Conservation (phyloP, 2,888 invertebrate genomes). For the Lasioglossum calceatum region DNA sequence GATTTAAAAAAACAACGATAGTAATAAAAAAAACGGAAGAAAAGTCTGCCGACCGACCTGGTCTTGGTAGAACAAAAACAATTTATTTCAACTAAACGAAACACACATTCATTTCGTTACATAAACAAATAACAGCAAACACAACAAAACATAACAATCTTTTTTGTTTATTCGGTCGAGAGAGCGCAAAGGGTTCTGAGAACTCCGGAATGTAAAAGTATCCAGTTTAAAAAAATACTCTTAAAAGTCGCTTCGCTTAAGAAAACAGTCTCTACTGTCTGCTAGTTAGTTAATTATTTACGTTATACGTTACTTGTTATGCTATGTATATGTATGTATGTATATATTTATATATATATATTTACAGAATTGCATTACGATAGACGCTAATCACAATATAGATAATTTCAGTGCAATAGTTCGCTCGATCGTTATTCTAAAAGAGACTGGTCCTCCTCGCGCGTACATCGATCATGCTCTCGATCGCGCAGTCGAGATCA, state of each 20-base stretch:
- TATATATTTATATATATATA: constrained; percentile 11
- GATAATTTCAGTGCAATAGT: constrained; percentile 56
- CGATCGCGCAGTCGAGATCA: constrained; percentile 27
- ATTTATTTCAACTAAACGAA: constrained; percentile 3
- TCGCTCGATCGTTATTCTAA: constrained; percentile 44
- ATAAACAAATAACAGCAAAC: background rate
- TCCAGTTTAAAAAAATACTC: constrained; percentile 62
- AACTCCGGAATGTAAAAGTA: constrained; percentile 35
- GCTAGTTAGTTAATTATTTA: constrained; percentile 32
- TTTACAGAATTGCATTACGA: constrained; percentile 43
- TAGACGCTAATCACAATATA: constrained; percentile 36
- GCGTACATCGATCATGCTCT: constrained; percentile 46
- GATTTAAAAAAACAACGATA: background rate
- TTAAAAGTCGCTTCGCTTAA: constrained; percentile 55
- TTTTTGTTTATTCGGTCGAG: background rate
- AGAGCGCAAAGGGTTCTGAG: constrained; percentile 12
- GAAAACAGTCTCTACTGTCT: constrained; percentile 54
- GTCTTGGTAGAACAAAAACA: background rate
- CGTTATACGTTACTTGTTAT: background rate
- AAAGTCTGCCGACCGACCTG: background rate
- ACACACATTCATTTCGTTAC: background rate
- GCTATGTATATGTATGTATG: background rate
- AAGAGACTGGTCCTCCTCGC: constrained; percentile 57
- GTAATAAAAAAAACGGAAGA: background rate
- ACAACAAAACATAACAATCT: background rate